Percentiles rank a stretch among this genome's conserved stretches.
Conservation (phyloP, 2,888 invertebrate genomes). For the Eupithecia centaureata region DNA sequence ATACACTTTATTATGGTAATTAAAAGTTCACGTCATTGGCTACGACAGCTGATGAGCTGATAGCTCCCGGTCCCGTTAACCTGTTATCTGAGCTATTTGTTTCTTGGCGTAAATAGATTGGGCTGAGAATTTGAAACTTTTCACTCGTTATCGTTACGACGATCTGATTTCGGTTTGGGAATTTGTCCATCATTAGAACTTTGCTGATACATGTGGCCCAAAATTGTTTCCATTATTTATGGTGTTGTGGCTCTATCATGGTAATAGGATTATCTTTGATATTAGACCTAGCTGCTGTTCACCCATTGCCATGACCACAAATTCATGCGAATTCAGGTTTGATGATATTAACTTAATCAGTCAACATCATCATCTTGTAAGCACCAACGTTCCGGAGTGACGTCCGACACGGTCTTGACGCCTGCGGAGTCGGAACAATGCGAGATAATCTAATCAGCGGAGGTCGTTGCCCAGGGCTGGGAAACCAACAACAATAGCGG, state of each 20-base stretch:
- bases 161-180: neutral
- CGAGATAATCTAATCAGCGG: conserved; percentile 23
- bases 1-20: conserved; percentile 74
- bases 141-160: neutral
- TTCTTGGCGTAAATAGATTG: conserved; percentile 21
- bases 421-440: conserved; percentile 30
- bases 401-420: conserved; percentile 26
- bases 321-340: neutral
- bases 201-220: neutral
- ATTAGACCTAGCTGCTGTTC: neutral
- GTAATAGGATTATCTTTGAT: neutral
- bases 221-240: neutral
- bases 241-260: neutral
- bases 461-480: conserved; percentile 21
- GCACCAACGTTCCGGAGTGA: neutral
- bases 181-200: neutral
- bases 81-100: conserved; percentile 27
- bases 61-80: conserved; percentile 28
- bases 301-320: neutral
- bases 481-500: conserved; percentile 12
- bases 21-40: conserved; percentile 62
- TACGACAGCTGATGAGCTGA: conserved; percentile 51
- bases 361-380: conserved; percentile 1
- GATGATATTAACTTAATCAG: neutral
- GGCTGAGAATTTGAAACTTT: conserved; percentile 6